Evolutionary conservation across 1,140 invertebrate species (phyloP).

Genomic region (Cherax destructor): DNA sequence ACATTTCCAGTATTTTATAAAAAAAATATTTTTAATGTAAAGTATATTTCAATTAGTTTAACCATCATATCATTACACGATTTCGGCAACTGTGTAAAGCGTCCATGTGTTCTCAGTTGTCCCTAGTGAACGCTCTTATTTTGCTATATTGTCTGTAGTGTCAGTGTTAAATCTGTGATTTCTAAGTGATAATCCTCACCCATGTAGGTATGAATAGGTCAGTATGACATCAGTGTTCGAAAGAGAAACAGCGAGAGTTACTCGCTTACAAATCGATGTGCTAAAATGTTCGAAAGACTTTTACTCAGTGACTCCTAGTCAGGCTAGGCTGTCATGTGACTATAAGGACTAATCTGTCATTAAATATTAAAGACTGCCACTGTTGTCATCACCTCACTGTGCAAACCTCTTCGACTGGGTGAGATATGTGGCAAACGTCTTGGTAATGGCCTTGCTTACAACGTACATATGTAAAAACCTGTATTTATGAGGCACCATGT

Average conservation of each 20-base stretch:
- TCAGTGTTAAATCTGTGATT: background rate
- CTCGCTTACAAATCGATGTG: too few species aligned
- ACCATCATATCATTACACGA: background rate
- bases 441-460: background rate
- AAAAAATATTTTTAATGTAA: background rate
- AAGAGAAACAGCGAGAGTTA: too few species aligned
- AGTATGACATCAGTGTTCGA: background rate
- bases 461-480: background rate
- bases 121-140: background rate
- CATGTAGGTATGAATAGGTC: background rate
- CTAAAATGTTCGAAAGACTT: too few species aligned
- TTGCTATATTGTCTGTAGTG: background rate
- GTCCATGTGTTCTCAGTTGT: background rate
- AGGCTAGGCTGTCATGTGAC: background rate
- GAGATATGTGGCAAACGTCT: background rate
- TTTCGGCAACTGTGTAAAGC: background rate
- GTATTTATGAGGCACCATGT: background rate
- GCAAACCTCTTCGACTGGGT: background rate
- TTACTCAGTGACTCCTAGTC: too few species aligned
- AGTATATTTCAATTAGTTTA: background rate
- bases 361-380: too few species aligned
- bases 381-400: background rate
- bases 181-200: background rate
- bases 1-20: background rate
- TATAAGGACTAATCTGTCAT: too few species aligned